phyloP scores from a whole-genome alignment of 2,888 invertebrate species.

The Drosophila maculinotata region DNA sequence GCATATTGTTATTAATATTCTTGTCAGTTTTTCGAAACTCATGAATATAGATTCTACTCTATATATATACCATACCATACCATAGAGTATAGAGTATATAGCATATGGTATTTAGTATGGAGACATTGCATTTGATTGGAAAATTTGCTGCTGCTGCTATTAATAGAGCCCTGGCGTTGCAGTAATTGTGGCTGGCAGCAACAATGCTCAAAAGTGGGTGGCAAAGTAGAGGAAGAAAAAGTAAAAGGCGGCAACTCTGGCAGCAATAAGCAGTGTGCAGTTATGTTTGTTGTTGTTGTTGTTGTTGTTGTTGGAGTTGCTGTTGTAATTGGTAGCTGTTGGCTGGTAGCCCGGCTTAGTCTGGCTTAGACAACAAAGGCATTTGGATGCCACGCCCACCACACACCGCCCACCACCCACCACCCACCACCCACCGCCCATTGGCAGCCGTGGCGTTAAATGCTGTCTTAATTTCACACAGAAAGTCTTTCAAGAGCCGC shows the following conservation, averaged over 20 bases:
- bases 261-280: conserved; percentile 1
- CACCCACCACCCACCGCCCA: conserved; percentile 25
- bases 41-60: no score
- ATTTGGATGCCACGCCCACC: conserved; percentile 32
- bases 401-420: not conserved
- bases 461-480: conserved; percentile 63
- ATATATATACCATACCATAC: no score
- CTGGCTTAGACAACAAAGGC: conserved; percentile 53
- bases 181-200: conserved; percentile 27
- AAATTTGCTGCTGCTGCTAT: conserved; percentile 4
- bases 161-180: conserved; percentile 22
- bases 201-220: conserved; percentile 13
- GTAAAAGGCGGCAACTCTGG: conserved; percentile 13
- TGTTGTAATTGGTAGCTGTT: conserved; percentile 17
- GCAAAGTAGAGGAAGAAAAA: not conserved
- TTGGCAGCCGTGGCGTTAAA: conserved; percentile 55
- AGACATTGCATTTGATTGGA: conserved; percentile 8
- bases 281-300: conserved; percentile 11
- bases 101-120: not conserved
- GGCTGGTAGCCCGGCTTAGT: conserved; percentile 37
- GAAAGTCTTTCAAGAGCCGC: conserved; percentile 54
- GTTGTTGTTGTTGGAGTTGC: conserved; percentile 7
- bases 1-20: no score
- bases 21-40: no score
- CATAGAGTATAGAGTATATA: not conserved